Conservation (phyloP, 2,888 invertebrate genomes). For the Rotaria socialis region DNA sequence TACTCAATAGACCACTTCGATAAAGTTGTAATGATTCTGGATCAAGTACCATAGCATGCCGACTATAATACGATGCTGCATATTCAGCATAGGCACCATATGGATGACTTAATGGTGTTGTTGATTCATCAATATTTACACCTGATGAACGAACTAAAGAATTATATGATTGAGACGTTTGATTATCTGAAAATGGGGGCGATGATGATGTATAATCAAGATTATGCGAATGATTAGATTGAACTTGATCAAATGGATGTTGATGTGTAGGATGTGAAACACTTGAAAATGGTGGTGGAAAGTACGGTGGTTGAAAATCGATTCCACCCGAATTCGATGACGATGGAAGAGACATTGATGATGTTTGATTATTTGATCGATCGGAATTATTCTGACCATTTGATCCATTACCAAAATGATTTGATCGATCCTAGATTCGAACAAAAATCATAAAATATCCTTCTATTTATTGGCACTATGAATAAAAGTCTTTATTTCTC, state of each 20-base stretch:
- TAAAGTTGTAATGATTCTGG: conserved; percentile 41
- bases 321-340: neutral
- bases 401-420: neutral
- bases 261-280: conserved; percentile 19
- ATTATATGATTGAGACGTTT: conserved; percentile 12
- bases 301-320: conserved; percentile 38
- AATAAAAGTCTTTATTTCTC: neutral
- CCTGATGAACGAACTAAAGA: conserved; percentile 27
- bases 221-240: conserved; percentile 41
- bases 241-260: conserved; percentile 27
- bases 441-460: neutral
- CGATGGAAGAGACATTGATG: neutral
- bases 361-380: conserved; percentile 12
- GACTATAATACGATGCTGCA: conserved; percentile 43
- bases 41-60: conserved; percentile 36
- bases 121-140: conserved; percentile 20
- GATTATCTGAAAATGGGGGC: neutral
- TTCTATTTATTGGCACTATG: neutral
- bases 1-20: conserved; percentile 39
- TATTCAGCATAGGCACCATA: conserved; percentile 43
- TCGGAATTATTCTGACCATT: neutral
- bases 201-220: conserved; percentile 31
- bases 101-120: conserved; percentile 34
- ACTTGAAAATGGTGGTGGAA: conserved; percentile 25
- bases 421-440: neutral